Evolutionary conservation across 2,113 vertebrate species (phyloP).

Genomic region (Gymnorhina tibicen): DNA sequence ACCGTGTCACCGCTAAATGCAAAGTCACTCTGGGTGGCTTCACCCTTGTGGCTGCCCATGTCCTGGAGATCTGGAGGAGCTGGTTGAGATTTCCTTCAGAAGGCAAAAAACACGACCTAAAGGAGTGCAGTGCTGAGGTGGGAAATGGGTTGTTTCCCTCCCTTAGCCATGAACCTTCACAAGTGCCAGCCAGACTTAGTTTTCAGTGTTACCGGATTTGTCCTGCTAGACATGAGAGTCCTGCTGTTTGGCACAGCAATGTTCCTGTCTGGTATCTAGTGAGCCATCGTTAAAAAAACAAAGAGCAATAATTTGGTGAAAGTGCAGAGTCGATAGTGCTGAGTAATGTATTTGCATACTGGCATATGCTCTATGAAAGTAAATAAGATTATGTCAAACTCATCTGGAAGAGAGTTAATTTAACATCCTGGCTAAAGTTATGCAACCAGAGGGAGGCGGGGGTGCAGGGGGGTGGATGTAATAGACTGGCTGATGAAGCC

Average conservation of each 20-base stretch:
- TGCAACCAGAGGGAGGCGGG: conserved; percentile 41
- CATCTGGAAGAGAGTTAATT: conserved; percentile 54
- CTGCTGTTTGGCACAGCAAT: not conserved
- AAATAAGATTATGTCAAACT: conserved; percentile 37
- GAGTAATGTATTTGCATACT: conserved; percentile 55
- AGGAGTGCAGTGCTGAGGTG: not conserved
- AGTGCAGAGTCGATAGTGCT: conserved; percentile 5
- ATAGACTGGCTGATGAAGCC: conserved; percentile 46
- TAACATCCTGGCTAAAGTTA: conserved; percentile 58
- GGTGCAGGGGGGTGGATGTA: not conserved
- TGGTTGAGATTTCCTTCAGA: not conserved
- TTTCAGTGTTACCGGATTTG: not conserved
- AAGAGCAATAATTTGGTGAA: conserved; percentile 34
- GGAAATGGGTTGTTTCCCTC: not conserved
- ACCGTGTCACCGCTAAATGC: accelerated
- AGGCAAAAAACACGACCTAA: accelerated
- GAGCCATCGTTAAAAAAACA: not conserved
- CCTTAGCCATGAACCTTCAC: not conserved
- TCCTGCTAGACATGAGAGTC: not conserved
- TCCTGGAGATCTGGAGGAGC: not conserved
- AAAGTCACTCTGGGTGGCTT: not conserved
- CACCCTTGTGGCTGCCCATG: accelerated
- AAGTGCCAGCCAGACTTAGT: not conserved
- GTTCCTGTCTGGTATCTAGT: conserved; percentile 11
- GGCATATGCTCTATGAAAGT: not conserved